Evolutionary conservation across 2,797 vertebrate genomes (phyloP).

Genomic region (Sebastes alutus): DNA sequence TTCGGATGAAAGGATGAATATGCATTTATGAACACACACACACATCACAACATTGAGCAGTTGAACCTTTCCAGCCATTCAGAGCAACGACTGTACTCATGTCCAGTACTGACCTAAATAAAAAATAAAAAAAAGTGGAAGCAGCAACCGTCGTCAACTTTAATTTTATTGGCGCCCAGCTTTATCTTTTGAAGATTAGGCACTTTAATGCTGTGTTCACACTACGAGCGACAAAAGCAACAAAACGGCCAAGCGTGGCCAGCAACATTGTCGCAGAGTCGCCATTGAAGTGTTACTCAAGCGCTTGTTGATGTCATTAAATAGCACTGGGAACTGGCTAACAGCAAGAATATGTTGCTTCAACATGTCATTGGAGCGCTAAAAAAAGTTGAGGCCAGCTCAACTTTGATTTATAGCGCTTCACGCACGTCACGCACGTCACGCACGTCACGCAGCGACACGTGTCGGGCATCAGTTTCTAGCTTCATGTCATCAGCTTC

Average conservation of each 20-base stretch:
- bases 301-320: neutral
- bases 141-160: neutral
- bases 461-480: neutral
- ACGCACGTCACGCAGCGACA: neutral
- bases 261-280: neutral
- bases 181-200: neutral
- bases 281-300: neutral
- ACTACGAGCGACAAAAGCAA: neutral
- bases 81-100: neutral
- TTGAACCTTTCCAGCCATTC: slow-evolving; percentile 18
- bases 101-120: neutral
- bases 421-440: too few species aligned
- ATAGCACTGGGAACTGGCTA: neutral
- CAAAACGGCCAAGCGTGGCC: neutral
- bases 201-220: neutral
- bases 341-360: neutral
- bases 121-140: neutral
- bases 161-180: neutral
- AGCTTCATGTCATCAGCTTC: neutral
- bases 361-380: neutral
- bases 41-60: neutral
- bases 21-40: neutral
- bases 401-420: neutral
- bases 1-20: neutral
- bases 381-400: neutral